phyloP scores from a whole-genome alignment of 2,888 invertebrate species.

The Drosophila nr. perissopoda region DNA sequence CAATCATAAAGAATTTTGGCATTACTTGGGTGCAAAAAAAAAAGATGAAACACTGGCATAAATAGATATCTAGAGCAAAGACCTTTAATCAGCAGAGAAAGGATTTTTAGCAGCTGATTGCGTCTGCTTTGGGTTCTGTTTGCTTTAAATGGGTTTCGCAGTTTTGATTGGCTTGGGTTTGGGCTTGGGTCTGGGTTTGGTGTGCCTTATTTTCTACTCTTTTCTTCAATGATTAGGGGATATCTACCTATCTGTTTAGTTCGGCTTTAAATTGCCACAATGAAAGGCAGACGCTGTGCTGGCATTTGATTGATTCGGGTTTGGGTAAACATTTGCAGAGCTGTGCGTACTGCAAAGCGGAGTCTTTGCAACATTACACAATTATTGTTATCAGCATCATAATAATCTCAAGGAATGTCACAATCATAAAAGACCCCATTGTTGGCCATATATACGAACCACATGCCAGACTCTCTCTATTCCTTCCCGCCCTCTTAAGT shows the following conservation, averaged over 20 bases:
- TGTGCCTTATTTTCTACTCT: not conserved
- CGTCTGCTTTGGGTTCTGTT: conserved; percentile 11
- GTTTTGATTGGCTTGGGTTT: conserved; percentile 4
- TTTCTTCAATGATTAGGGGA: not conserved
- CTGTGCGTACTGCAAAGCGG: not conserved
- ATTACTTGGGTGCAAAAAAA: not conserved
- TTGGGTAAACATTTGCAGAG: conserved; percentile 1
- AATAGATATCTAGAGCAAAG: not conserved
- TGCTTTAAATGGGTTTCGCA: not conserved
- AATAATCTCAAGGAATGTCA: conserved; percentile 35
- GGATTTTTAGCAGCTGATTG: conserved; percentile 19
- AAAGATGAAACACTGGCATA: not conserved
- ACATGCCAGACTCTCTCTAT: conserved; percentile 23
- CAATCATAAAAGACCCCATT: conserved; percentile 36
- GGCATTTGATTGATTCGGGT: conserved; percentile 11
- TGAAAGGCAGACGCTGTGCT: not conserved
- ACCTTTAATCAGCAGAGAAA: conserved; percentile 23
- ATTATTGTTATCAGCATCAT: conserved; percentile 24
- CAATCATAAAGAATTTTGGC: conserved; percentile 18
- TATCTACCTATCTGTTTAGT: not conserved
- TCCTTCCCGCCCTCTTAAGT: conserved; percentile 3
- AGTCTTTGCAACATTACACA: conserved; percentile 7
- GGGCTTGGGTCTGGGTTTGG: not conserved
- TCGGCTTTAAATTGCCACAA: not conserved
- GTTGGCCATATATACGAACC: conserved; percentile 22